Evolutionary conservation across 1,140 invertebrate genomes (phyloP).

Genomic region (Wiebesia pumilae): DNA sequence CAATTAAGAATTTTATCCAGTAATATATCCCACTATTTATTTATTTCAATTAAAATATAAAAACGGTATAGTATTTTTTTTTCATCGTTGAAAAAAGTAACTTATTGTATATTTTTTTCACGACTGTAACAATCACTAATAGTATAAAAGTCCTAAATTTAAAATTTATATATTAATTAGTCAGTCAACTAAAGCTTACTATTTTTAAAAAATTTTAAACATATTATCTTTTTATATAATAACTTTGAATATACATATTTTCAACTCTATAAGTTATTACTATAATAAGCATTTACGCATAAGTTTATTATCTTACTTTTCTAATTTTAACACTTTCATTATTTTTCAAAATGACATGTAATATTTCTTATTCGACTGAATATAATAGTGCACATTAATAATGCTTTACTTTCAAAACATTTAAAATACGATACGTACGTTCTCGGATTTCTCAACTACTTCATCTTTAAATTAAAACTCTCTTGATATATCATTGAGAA

Average conservation of each 20-base stretch:
- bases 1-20: not conserved
- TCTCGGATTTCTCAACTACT: not conserved
- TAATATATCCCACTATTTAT: not conserved
- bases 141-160: not conserved
- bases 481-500: not conserved
- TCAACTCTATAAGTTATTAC: not conserved
- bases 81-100: not conserved
- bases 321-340: conserved; percentile 17
- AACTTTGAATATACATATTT: not conserved
- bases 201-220: not conserved
- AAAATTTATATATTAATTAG: not conserved
- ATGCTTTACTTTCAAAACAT: not conserved
- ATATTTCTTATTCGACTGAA: not conserved
- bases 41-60: not conserved
- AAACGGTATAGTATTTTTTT: not conserved
- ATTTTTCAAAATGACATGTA: not conserved
- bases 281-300: conserved; percentile 13
- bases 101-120: not conserved
- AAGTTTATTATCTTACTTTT: not conserved
- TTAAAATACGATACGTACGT: not conserved
- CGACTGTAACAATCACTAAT: not conserved
- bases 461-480: not conserved
- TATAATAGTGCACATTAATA: not conserved
- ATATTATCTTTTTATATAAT: not conserved
- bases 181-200: not conserved